Base-by-base conservation (phyloP, 2,797 vertebrate genomes). In the Halcyon badia region DNA sequence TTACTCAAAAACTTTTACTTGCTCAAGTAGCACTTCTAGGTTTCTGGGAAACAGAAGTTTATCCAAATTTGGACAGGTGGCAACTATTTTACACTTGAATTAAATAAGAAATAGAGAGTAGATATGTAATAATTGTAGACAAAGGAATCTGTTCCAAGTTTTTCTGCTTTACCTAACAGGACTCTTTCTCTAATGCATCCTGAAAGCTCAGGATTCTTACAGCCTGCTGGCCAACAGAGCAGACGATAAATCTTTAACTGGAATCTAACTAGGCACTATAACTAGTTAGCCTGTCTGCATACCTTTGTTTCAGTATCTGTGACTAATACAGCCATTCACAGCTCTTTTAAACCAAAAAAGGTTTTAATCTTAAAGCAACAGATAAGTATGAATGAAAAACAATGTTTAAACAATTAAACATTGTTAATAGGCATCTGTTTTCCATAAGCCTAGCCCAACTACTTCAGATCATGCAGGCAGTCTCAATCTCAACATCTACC, bases 191-290 rank as follows among this genome's bases (percentile, higher is more conserved):
- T 51, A 15, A 66, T 37, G 10, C 10, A 69, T 35, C 18, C 18
- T 71, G 15, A n/a, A 82, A 93, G 39, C 26, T 71, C 48, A 35
- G 7, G 16, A 60, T 61, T 54, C 31, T 42, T 19, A 83, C 12
- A 83, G 21, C 7, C 46, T 52, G 8, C 31, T 26, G 78, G 19
- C 5, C 51, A 66, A 57, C 31, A 73, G 11, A 89, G 13, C 6
- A 89, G 44, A 77, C 15, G 81, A 70, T 62, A 87, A 33, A 83
- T 28, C n/a, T 11, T 1, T 62, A 71, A 87, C 10, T 19, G 10
- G 44, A 48, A 11, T 71, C 61, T 71, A 87, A 81, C 1, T 31
- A 28, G 21, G 37, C 1, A 0, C 11, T 56, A 0, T 31, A 48
- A 72, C 20, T 19, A 62, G 26, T 10, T 8, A 8, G 14, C 11